phyloP scores from a whole-genome alignment of 1,140 invertebrate genomes.

The Cecropterus lyciades region DNA sequence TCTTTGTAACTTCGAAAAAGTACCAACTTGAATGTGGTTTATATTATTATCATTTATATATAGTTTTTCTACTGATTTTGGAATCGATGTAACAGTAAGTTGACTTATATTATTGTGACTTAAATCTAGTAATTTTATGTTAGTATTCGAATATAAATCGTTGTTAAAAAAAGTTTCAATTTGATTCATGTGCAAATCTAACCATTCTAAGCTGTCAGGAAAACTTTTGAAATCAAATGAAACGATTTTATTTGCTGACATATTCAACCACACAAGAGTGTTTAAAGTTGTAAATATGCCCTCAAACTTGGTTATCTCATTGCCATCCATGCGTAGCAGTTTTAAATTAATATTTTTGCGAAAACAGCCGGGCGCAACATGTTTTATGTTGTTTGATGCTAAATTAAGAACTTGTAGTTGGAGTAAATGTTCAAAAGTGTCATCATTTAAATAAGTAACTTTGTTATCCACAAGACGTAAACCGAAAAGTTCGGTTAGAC shows the following conservation, averaged over 20 bases:
- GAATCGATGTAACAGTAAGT: slow-evolving; percentile 88
- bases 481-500: slow-evolving; percentile 86
- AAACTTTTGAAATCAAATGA: slow-evolving; percentile 88
- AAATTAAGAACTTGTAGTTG: slow-evolving; percentile 89
- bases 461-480: slow-evolving; percentile 88
- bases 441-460: slow-evolving; percentile 87
- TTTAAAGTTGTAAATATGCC: slow-evolving; percentile 88
- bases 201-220: slow-evolving; percentile 88
- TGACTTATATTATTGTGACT: slow-evolving; percentile 90
- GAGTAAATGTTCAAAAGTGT: slow-evolving; percentile 87
- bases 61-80: slow-evolving; percentile 89
- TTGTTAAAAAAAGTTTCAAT: slow-evolving; percentile 81
- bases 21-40: slow-evolving; percentile 87
- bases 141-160: slow-evolving; percentile 76
- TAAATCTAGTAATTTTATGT: slow-evolving; percentile 90
- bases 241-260: slow-evolving; percentile 88
- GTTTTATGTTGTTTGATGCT: slow-evolving; percentile 87
- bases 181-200: slow-evolving; percentile 88
- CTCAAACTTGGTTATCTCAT: slow-evolving; percentile 87
- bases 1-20: slow-evolving; percentile 89
- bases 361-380: slow-evolving; percentile 87
- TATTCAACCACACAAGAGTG: slow-evolving; percentile 89
- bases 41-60: slow-evolving; percentile 92
- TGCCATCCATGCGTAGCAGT: slow-evolving; percentile 88
- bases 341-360: slow-evolving; percentile 87